Conservation (phyloP, 30 jellyfish, hydroid and myxozoan genomes). For the Aurelia sp. region DNA sequence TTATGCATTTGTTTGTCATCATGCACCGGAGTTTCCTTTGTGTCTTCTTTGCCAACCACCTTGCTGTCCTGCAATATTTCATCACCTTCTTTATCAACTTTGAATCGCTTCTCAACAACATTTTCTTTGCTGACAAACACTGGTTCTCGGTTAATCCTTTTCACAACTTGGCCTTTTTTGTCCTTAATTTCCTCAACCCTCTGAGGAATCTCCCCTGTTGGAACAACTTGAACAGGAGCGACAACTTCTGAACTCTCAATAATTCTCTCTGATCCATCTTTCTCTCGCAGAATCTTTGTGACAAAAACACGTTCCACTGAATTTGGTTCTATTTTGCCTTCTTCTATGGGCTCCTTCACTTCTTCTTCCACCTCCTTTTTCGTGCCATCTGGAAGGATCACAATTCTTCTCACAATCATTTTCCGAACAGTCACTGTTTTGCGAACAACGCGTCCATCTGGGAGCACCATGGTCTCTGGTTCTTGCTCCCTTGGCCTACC, state of each 20-base stretch:
- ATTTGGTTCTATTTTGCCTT: background rate
- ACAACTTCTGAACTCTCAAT: constrained; percentile 10
- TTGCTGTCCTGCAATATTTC: constrained; percentile 39
- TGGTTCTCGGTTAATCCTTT: background rate
- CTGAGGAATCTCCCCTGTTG: background rate
- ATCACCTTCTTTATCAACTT: constrained; percentile 76
- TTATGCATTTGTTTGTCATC: background rate
- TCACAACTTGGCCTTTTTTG: background rate
- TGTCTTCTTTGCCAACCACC: background rate
- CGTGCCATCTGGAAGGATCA: constrained; percentile 79
- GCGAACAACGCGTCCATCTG: constrained; percentile 42
- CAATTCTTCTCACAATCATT: constrained; percentile 55
- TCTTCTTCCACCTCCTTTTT: constrained; percentile 75
- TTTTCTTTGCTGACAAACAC: constrained; percentile 49
- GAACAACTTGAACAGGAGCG: background rate
- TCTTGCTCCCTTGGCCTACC: constrained; percentile 15
- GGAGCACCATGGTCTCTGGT: constrained; percentile 5
- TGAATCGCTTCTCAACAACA: constrained; percentile 45
- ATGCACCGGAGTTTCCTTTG: background rate
- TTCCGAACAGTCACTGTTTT: constrained; percentile 51
- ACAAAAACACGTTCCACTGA: background rate
- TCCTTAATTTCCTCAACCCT: background rate
- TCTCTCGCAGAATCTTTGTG: background rate
- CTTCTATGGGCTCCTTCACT: constrained; percentile 25
- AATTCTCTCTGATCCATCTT: constrained; percentile 29